Evolutionary conservation across 2,888 invertebrate species (phyloP), one percentile per base, ranked within the genome.

Genomic region (Cancer borealis): DNA sequence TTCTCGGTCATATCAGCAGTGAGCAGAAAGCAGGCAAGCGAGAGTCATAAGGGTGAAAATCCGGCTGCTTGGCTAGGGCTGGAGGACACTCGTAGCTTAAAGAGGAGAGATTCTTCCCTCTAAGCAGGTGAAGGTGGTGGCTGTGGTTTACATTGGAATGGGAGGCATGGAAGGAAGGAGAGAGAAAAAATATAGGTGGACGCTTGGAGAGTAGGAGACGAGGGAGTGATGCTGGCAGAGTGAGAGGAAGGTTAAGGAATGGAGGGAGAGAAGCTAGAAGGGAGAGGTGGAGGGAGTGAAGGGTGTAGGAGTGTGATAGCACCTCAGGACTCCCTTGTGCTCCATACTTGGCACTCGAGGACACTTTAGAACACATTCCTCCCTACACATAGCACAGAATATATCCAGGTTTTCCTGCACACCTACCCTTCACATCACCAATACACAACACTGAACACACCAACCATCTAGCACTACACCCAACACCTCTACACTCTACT

Each of bases 51-150:
- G 30, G 79, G 26, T 8, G 79, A 30, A 79, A 79, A 30, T 79
- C 79, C 79, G 1, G 14, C 12, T 10, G 21, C 3, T 1, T 79
- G 79, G 79, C 79, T 1, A 79, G 79, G 30, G 12, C 30, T 17
- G 30, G 8, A 79, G 79, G 30, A 30, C 79, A 79, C 79, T 30
- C 79, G 30, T 30, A 14, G 30, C 30, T 79, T 79, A 79, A 79
- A 79, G 79, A 26, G 79, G 79, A 79, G 79, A 79, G 79, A 10
- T 3, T 30, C 30, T 30, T 79, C 30, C 79, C 30, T 66, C 3
- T 66, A 66, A 66, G n/a, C 66, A 66, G 66, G 66, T 66, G 66
- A n/a, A 66, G 66, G n/a, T 21, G 66, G 66, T n/a, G n/a, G 66
- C 30, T 14, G 26, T 6, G 26, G 79, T 8, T 79, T 26, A n/a